A percentile compares a stretch with the other conserved stretches of the same genome.
phyloP scores from a whole-genome alignment of 2,113 vertebrate genomes.

The Bos javanicus region DNA sequence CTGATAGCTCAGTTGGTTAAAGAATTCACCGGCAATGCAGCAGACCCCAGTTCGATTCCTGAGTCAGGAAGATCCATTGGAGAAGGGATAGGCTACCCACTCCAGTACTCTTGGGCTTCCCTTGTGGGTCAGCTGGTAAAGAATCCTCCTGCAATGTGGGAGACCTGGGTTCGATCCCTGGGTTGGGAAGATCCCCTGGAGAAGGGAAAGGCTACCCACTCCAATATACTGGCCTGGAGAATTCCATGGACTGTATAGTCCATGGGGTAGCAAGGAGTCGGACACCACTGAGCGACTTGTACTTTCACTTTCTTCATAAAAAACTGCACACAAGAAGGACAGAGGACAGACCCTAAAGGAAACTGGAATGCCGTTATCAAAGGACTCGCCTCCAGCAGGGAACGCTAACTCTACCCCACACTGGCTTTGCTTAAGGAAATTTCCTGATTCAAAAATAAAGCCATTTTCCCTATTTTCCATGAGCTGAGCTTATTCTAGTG shows the following conservation, averaged over 20 bases:
- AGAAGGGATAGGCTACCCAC: not conserved
- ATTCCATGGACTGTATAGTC: not conserved
- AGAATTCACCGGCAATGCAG: not conserved
- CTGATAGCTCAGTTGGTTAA: not conserved
- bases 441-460: not conserved
- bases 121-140: not conserved
- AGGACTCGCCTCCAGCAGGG: not conserved
- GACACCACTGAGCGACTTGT: not conserved
- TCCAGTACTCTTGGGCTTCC: not conserved
- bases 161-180: not conserved
- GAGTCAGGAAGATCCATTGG: not conserved
- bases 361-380: not conserved
- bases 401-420: not conserved
- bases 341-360: not conserved
- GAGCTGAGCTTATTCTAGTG: not conserved
- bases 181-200: not conserved
- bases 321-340: not conserved
- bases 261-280: rapidly evolving
- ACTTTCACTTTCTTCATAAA: not conserved
- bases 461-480: not conserved
- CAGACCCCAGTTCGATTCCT: not conserved
- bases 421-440: not conserved
- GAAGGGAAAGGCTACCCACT: not conserved
- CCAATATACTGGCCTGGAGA: not conserved
- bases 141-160: not conserved